Conservation (phyloP, 1,140 invertebrate species). For the Ostrea denselamellosa region DNA sequence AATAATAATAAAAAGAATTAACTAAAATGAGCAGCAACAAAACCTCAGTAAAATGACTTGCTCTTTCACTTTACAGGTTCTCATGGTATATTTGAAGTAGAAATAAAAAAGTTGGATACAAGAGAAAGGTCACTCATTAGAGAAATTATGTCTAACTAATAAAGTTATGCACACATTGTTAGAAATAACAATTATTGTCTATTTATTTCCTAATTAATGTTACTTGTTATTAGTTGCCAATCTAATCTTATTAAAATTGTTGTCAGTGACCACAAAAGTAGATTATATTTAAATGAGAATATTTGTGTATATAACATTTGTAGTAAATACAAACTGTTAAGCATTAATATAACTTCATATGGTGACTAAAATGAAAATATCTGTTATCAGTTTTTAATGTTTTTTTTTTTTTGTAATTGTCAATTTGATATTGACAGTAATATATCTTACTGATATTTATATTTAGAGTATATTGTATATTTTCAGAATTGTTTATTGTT, state of each 20-base stretch:
- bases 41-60: background rate
- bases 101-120: conserved; percentile 53
- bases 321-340: background rate
- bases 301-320: background rate
- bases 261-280: background rate
- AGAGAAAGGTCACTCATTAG: conserved; percentile 51
- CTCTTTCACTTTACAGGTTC: conserved; percentile 39
- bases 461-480: background rate
- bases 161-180: background rate
- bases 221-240: background rate
- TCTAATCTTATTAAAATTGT: background rate
- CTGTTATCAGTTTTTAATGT: background rate
- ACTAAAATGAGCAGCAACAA: too few relatives aligned
- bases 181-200: background rate
- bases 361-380: background rate
- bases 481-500: conserved; percentile 22
- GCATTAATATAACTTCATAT: conserved; percentile 5
- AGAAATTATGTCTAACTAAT: conserved; percentile 41
- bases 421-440: conserved; percentile 27
- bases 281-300: background rate
- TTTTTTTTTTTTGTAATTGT: background rate
- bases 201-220: background rate
- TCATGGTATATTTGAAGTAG: conserved; percentile 43
- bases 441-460: background rate
- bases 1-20: too few relatives aligned